Conservation (phyloP, 2,888 invertebrate genomes). For the Eutolmus rufibarbis region DNA sequence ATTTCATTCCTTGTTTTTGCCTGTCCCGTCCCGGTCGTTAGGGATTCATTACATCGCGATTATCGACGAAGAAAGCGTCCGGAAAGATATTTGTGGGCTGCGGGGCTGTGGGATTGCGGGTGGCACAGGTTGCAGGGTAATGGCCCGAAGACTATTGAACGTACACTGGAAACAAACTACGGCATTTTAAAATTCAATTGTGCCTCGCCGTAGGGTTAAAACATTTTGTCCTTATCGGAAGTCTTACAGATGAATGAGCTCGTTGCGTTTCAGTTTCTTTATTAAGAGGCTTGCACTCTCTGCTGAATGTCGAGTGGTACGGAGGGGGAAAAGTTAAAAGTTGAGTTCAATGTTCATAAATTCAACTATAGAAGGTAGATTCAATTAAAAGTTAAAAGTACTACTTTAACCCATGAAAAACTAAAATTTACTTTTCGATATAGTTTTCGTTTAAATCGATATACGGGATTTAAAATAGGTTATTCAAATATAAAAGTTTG, state of each 20-base stretch:
- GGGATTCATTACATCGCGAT: conserved; percentile 44
- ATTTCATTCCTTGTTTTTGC: conserved; percentile 45
- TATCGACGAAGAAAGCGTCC: conserved; percentile 19
- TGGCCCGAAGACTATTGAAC: not conserved
- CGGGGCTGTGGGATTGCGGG: not conserved
- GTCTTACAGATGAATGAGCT: conserved; percentile 45
- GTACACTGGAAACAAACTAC: not conserved
- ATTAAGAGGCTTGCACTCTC: conserved; percentile 13
- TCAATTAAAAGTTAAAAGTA: not conserved
- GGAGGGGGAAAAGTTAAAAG: not conserved
- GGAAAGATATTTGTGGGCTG: not conserved
- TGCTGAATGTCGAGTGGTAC: not conserved
- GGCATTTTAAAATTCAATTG: conserved; percentile 47
- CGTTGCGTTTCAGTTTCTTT: conserved; percentile 3
- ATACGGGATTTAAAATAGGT: too few species aligned
- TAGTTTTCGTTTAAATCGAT: too few species aligned
- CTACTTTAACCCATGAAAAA: too few species aligned
- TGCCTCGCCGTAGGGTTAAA: conserved; percentile 34
- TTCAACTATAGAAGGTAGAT: not conserved
- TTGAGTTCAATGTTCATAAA: not conserved
- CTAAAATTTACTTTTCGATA: too few species aligned
- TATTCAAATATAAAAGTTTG: too few species aligned
- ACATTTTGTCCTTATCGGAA: conserved; percentile 46
- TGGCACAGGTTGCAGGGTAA: not conserved
- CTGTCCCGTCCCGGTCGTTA: conserved; percentile 33